Conservation (phyloP, 2,888 invertebrate species). For the Tetragonula carbonaria region DNA sequence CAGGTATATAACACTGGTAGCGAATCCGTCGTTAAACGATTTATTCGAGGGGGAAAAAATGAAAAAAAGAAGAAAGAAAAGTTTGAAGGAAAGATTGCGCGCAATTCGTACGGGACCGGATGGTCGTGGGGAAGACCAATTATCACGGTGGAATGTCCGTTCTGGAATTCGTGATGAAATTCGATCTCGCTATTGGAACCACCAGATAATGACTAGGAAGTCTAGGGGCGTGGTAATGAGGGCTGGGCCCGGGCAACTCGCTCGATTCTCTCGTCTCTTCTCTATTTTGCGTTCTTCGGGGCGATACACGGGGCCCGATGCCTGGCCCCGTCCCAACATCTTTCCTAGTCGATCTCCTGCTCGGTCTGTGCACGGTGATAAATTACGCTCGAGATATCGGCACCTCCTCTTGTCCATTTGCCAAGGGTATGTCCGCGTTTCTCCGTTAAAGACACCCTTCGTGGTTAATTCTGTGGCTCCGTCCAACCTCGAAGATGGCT, state of each 20-base stretch:
- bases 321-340: slow-evolving; percentile 34
- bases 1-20: no score
- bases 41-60: background rate
- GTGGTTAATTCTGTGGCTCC: background rate
- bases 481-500: slow-evolving; percentile 7
- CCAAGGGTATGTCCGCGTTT: slow-evolving; percentile 65
- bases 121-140: slow-evolving; percentile 40
- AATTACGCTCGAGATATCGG: slow-evolving; percentile 80
- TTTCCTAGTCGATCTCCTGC: slow-evolving; percentile 58
- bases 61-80: background rate
- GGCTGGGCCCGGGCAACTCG: slow-evolving; percentile 64
- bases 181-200: slow-evolving; percentile 77
- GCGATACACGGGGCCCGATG: slow-evolving; percentile 25
- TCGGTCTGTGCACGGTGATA: slow-evolving; percentile 75
- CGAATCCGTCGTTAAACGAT: background rate
- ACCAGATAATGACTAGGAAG: slow-evolving; percentile 81
- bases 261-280: slow-evolving; percentile 54
- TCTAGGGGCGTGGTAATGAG: slow-evolving; percentile 81
- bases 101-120: background rate
- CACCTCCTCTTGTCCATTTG: slow-evolving; percentile 79
- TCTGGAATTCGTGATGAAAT: slow-evolving; percentile 72
- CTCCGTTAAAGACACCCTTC: slow-evolving; percentile 62
- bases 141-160: slow-evolving; percentile 73
- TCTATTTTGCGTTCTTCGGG: slow-evolving; percentile 48
- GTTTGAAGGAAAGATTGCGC: background rate